Evolutionary conservation across 2,113 vertebrate species (phyloP), one percentile per base, ranked within the genome.

Genomic region (Menidia beryllina): DNA sequence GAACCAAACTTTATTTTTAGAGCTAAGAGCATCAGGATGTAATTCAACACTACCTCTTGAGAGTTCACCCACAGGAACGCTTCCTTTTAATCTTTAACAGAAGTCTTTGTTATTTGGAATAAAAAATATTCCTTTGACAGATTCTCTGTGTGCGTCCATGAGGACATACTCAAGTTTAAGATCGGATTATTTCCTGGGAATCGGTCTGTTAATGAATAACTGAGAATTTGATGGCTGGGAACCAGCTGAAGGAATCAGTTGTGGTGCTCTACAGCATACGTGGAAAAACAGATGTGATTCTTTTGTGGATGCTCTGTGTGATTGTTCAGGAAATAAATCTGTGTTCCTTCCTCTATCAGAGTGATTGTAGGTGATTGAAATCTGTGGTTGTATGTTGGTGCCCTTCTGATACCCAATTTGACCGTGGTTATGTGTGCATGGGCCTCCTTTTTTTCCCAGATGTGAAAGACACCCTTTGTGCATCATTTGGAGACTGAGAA

Each of bases 391-490:
- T 79, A 80, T 79, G 75, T 79, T 83, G 82, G 87, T 88, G 85
- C 82, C 79, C 82, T 86, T 70, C 70, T 69, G 75, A 81, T 88
- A 81, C 90, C 88, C 90, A 82, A 55, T 83, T 66, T 85, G 72
- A 84, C 51, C 66, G 81, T 89, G 86, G 89, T 83, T 89, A 69
- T 79, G 86, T 73, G 88, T 89, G 84, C 70, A 69, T 84, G 76
- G 90, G 91, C 83, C 88, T 83, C 70, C 84, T 76, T 87, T 82
- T 81, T 77, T 90, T 88, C 83, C 85, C 81, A 85, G 77, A 87
- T 85, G 88, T 93, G 88, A 94, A 93, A 93, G 92, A 85, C 75
- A 21, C 75, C 88, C 92, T 91, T 94, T 94, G 91, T 94, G 87
- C 45, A 72, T 87, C 87, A 75, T 82, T 91, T 81, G 74, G 87